Conservation (phyloP, 2,113 vertebrate genomes). For the Chloroceryle aenea region DNA sequence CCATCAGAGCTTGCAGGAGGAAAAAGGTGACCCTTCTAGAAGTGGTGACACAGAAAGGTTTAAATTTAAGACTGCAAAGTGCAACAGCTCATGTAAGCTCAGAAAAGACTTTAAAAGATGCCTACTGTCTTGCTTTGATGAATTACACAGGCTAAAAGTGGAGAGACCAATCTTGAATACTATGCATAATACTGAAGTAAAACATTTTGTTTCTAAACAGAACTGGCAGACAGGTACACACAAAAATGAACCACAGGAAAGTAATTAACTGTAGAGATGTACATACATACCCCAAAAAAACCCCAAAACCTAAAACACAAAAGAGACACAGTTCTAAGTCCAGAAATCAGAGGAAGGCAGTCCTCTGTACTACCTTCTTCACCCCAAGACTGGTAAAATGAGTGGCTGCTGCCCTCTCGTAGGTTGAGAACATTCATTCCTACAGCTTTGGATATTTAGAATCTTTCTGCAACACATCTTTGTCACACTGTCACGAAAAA, state of each 20-base stretch:
- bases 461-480: background rate
- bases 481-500: background rate
- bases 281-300: background rate
- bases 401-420: background rate
- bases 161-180: background rate
- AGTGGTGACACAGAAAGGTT: background rate
- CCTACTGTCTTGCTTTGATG: background rate
- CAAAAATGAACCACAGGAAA: background rate
- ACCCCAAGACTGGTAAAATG: background rate
- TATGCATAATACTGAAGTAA: background rate
- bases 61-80: background rate
- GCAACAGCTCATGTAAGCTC: background rate
- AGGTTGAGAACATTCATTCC: background rate
- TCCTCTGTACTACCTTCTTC: background rate
- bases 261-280: background rate
- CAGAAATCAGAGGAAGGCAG: background rate
- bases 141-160: background rate
- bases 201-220: background rate
- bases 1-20: background rate
- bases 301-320: too few relatives aligned
- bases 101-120: background rate
- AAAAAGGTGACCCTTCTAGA: background rate
- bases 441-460: background rate
- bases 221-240: background rate
- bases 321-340: background rate